Percentiles rank a stretch among this genome's conserved stretches.
These are phyloP conservation scores for Neotragus pygmaeus DNA, from an alignment of 2,113 vertebrate species.

Conservation along the genomic window DNA sequence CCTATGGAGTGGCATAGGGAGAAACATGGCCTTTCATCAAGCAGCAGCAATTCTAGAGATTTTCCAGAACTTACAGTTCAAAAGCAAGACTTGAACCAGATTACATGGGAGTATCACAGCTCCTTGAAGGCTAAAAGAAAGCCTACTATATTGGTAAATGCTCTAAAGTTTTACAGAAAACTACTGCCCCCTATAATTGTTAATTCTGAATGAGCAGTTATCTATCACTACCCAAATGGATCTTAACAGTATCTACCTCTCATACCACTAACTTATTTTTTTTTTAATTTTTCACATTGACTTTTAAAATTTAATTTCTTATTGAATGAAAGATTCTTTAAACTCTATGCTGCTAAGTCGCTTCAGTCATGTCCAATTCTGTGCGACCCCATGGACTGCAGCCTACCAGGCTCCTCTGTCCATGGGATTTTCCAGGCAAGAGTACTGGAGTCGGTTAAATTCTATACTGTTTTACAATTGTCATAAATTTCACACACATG, in stretches of 20 bases:
- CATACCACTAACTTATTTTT: not conserved
- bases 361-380: too few relatives aligned
- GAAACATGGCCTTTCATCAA: not conserved
- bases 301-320: not conserved
- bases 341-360: not conserved
- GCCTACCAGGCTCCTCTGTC: too few relatives aligned
- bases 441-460: too few relatives aligned
- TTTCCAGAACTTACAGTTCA: not conserved
- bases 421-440: too few relatives aligned
- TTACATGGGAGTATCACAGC: not conserved
- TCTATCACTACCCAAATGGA: not conserved
- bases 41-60: not conserved
- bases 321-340: not conserved
- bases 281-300: not conserved
- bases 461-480: not conserved
- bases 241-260: not conserved
- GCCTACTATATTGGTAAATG: not conserved
- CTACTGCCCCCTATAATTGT: not conserved
- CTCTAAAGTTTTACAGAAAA: not conserved
- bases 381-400: too few relatives aligned
- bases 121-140: not conserved
- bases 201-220: not conserved
- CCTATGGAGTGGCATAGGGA: not conserved
- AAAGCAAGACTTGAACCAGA: not conserved
- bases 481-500: not conserved